Base-by-base conservation (phyloP, 64 coral and sea anemone species). In the Porites australiensis region DNA sequence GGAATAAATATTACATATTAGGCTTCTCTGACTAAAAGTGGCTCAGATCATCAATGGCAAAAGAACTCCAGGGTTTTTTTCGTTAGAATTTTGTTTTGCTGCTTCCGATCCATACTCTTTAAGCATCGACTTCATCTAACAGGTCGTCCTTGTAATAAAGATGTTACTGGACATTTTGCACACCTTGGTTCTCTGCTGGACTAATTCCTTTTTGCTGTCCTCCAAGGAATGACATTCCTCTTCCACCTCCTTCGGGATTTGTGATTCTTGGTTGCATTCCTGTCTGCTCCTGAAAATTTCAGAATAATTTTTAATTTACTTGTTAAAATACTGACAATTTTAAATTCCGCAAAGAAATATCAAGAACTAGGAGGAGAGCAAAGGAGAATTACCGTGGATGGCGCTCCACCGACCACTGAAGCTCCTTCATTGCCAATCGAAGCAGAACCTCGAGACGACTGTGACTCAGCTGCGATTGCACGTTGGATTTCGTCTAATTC, bases 401-500 rank as follows among this genome's bases (percentile, higher is more conserved):
- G 20, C 12, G 81, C 81, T 68, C 81, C 81, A 50, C 81, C 81
- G 8, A 98, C 89, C 59, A 98, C 95, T 15, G 95, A 81, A 58
- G 95, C 95, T 8, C 92, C 95, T 14, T 73, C 87, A 68, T 91
- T 83, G 13, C 88, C 92, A 61, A 98, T 91, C 46, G 75, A 87
- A 14, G 92, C 92, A 22, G 95, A 90, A 53, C 95, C 95, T n/a
- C 93, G 95, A 52, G 95, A 98, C 11, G 95, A 94, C 77, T 98
- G 95, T 77, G 95, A 98, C 77, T 98, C 95, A 44, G 95, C 84
- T 15, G 95, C 77, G 22, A 98, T 93, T 50, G 95, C 95, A 50
- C 94, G 91, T 50, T 98, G 95, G 73, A 98, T 98, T 67, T 98
- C 92, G 16, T 98, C 90, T 5, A 98, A 46, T 27, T 98, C 95